A percentile compares a stretch with the other conserved stretches of the same genome.
Conservation (phyloP, 2,797 vertebrate species). For the Amblyopsis hoosieri region DNA sequence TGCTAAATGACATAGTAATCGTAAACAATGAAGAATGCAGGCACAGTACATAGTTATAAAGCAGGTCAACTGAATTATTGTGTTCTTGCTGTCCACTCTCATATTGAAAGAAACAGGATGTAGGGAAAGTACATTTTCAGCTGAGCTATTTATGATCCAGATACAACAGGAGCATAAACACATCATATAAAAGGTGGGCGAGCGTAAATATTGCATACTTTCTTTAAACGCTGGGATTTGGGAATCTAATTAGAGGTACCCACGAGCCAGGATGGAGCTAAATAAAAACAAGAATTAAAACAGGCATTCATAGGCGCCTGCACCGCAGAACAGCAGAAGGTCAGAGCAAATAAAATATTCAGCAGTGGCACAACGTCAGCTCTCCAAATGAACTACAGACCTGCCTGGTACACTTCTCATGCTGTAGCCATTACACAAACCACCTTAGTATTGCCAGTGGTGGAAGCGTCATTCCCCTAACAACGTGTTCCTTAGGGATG, state of each 20-base stretch:
- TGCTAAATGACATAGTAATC: conserved; percentile 49
- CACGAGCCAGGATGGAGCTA: conserved; percentile 25
- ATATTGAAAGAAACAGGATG: no score
- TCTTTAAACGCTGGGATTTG: conserved; percentile 32
- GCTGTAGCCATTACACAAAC: not conserved
- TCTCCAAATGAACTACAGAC: conserved; percentile 4
- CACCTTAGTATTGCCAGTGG: not conserved
- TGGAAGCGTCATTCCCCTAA: conserved; percentile 9
- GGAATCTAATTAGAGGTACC: conserved; percentile 59
- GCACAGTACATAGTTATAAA: conserved; percentile 39
- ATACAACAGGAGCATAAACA: conserved; percentile 58
- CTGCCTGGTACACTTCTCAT: not conserved
- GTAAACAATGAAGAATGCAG: conserved; percentile 19
- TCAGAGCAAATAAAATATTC: conserved; percentile 52
- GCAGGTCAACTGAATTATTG: conserved; percentile 48
- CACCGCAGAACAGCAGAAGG: conserved; percentile 43
- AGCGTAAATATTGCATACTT: conserved; percentile 53
- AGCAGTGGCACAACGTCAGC: conserved; percentile 37
- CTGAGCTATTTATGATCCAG: conserved; percentile 60
- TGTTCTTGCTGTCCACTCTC: no score
- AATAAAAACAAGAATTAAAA: conserved; percentile 52
- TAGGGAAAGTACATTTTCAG: conserved; percentile 35
- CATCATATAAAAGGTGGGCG: conserved; percentile 40
- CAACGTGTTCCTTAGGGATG: not conserved
- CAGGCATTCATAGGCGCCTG: conserved; percentile 37